phyloP scores from a whole-genome alignment of 1,140 invertebrate genomes.

The Drosophila tristis region DNA sequence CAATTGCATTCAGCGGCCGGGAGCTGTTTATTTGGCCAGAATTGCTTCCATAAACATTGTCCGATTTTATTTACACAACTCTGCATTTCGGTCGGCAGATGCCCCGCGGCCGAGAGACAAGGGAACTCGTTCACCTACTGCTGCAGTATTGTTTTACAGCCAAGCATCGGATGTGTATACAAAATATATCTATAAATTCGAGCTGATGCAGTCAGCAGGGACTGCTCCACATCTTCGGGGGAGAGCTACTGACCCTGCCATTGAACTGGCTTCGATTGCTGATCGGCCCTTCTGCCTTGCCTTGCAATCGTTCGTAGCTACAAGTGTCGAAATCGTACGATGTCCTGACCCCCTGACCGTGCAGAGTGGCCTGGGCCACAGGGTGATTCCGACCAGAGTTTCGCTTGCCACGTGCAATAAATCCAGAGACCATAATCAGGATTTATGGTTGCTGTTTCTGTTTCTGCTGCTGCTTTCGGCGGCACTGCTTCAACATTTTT shows the following conservation, averaged over 20 bases:
- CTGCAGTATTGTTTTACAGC: conserved; percentile 8
- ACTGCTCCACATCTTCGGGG: no score
- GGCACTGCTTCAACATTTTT: conserved; percentile 81
- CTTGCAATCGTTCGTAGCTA: conserved; percentile 31
- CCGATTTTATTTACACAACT: conserved; percentile 45
- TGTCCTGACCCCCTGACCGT: background rate
- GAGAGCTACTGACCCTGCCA: no score
- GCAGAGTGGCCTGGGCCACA: conserved; percentile 14
- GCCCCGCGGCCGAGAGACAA: conserved; percentile 2
- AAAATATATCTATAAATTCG: no score
- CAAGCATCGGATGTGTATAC: conserved; percentile 23
- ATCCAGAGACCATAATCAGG: conserved; percentile 82
- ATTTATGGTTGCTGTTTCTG: conserved; percentile 72
- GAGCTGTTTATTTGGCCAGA: conserved; percentile 65
- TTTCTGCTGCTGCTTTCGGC: conserved; percentile 48
- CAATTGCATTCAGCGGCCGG: conserved; percentile 38
- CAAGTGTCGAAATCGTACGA: conserved; percentile 14
- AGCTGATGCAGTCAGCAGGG: no score
- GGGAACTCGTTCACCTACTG: conserved; percentile 38
- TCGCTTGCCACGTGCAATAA: conserved; percentile 63
- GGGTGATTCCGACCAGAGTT: conserved; percentile 33
- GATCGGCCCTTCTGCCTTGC: no score
- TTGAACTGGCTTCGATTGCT: no score
- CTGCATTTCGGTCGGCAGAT: background rate
- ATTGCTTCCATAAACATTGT: conserved; percentile 59